Evolutionary conservation across 2,797 vertebrate species (phyloP).

Genomic region (Sphaeramia orbicularis): DNA sequence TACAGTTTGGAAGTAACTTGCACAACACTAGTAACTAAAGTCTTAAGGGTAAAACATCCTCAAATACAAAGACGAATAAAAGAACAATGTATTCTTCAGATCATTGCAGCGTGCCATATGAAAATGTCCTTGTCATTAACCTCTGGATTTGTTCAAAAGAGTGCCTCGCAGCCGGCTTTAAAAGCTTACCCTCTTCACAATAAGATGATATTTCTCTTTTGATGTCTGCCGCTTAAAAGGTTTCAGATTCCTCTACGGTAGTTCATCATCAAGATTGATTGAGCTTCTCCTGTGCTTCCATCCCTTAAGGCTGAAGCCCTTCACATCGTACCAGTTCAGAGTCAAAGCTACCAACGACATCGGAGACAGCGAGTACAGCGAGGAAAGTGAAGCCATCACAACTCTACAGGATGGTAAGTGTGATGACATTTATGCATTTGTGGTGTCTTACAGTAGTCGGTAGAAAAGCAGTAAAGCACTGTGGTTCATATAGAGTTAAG

Average conservation of each 20-base stretch:
- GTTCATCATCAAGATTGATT: slow-evolving; percentile 36
- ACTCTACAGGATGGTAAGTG: slow-evolving; percentile 95
- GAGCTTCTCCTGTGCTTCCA: slow-evolving; percentile 29
- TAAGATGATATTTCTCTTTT: slow-evolving; percentile 23
- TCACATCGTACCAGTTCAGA: slow-evolving; percentile 98
- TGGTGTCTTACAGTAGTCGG: too few species aligned
- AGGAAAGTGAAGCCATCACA: slow-evolving; percentile 95
- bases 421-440: neutral
- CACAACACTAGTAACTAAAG: neutral
- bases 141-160: slow-evolving; percentile 15
- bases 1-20: too few species aligned
- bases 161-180: neutral
- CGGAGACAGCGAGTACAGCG: slow-evolving; percentile 96
- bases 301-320: slow-evolving; percentile 91
- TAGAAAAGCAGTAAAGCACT: too few species aligned
- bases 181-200: neutral
- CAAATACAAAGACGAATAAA: too few species aligned
- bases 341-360: slow-evolving; percentile 98
- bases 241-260: slow-evolving; percentile 9
- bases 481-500: too few species aligned
- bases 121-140: too few species aligned
- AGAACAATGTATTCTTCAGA: too few species aligned
- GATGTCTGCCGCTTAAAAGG: slow-evolving; percentile 26
- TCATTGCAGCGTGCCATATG: too few species aligned
- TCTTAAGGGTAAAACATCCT: too few species aligned